Conservation (phyloP, 35 echinoderm and acorn worm species). For the Chiridota heheva region DNA sequence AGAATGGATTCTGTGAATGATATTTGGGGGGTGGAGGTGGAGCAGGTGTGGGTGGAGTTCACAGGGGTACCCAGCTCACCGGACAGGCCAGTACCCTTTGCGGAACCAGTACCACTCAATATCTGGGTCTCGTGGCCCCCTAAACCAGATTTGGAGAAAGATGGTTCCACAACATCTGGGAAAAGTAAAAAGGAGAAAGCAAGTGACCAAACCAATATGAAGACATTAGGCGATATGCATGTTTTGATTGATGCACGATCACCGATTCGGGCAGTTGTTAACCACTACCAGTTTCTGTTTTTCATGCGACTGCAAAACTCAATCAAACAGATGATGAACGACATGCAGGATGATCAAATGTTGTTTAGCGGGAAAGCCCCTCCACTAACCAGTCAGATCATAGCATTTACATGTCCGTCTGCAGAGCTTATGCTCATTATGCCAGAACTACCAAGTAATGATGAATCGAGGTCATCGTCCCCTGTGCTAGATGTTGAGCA, state of each 20-base stretch:
- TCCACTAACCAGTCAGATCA: conserved; percentile 35
- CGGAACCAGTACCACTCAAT: conserved; percentile 72
- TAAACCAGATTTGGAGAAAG: not conserved
- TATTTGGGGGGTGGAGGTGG: conserved; percentile 88
- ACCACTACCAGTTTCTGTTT: conserved; percentile 93
- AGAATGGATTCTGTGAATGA: conserved; percentile 69
- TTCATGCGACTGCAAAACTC: conserved; percentile 85
- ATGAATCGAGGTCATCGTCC: too few species aligned
- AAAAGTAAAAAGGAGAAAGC: not conserved
- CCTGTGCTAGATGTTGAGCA: conserved; percentile 38
- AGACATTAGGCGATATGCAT: conserved; percentile 48
- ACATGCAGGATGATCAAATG: conserved; percentile 81
- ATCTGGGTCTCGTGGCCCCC: conserved; percentile 69
- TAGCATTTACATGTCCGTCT: conserved; percentile 64
- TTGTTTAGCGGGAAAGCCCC: conserved; percentile 60
- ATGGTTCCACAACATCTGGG: not conserved
- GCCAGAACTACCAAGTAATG: conserved; percentile 30
- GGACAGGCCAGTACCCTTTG: conserved; percentile 76
- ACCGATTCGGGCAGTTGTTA: conserved; percentile 49
- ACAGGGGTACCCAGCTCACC: conserved; percentile 47
- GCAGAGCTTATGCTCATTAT: conserved; percentile 58
- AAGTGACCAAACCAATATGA: not conserved
- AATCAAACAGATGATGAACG: conserved; percentile 51
- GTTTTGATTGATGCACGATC: conserved; percentile 41
- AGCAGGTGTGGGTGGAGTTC: conserved; percentile 95